Evolutionary conservation across 2,888 invertebrate species (phyloP).

Genomic region (Myopa testacea): DNA sequence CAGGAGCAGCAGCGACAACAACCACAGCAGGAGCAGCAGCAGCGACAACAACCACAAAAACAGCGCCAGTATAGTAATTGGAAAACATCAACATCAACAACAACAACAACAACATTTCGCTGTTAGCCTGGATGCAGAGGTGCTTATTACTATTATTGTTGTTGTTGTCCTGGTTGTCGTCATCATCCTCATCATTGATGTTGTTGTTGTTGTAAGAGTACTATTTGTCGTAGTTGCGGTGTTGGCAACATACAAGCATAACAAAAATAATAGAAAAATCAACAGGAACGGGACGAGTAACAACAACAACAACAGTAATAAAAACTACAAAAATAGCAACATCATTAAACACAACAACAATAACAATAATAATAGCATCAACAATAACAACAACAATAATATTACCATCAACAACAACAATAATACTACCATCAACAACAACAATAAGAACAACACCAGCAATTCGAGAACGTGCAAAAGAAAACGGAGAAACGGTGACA

Average conservation of each 20-base stretch:
- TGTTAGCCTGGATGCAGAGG: constrained; percentile 12
- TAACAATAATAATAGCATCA: constrained; percentile 39
- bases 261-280: not conserved
- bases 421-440: constrained; percentile 17
- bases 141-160: constrained; percentile 1
- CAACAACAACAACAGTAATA: constrained; percentile 10
- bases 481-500: not conserved
- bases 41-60: not conserved
- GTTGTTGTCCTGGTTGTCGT: constrained; percentile 15
- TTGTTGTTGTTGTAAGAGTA: not conserved
- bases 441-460: constrained; percentile 20
- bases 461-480: not conserved
- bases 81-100: constrained; percentile 22
- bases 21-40: constrained; percentile 41
- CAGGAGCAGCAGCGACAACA: constrained; percentile 28
- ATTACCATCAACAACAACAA: not conserved
- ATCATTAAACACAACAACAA: not conserved
- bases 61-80: not conserved
- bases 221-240: not conserved
- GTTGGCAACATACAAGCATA: constrained; percentile 1
- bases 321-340: not conserved
- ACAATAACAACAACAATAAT: constrained; percentile 20
- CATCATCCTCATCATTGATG: not conserved
- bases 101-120: constrained; percentile 5
- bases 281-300: not conserved